Evolutionary conservation across 2,113 vertebrate species (phyloP).

Genomic region (Cyprinus carpio): DNA sequence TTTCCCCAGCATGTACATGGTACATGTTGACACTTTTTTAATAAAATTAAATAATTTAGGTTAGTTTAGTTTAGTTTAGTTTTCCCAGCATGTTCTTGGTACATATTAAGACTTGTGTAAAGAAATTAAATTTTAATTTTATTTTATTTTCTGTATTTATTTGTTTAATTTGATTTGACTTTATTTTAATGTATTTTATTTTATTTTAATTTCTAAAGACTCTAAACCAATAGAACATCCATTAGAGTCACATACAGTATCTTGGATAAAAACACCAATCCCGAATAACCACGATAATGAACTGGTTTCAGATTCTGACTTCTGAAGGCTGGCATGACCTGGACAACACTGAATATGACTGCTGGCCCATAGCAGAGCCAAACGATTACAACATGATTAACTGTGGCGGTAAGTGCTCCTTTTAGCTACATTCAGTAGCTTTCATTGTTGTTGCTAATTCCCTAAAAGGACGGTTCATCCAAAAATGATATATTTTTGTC

Average conservation of each 20-base stretch:
- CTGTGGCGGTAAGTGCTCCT: slow-evolving; percentile 68
- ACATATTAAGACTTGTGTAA: no score
- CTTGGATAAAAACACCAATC: not conserved
- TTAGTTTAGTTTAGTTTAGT: no score
- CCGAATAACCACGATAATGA: not conserved
- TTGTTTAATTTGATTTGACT: no score
- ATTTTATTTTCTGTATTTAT: no score
- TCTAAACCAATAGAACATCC: no score
- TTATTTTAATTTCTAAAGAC: no score
- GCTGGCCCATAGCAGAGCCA: slow-evolving; percentile 74
- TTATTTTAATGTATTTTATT: no score
- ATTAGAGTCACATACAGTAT: no score
- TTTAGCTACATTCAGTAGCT: not conserved
- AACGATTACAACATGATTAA: slow-evolving; percentile 76
- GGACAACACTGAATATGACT: slow-evolving; percentile 77
- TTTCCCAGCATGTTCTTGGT: not conserved
- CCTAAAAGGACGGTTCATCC: not conserved
- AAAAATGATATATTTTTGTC: not conserved
- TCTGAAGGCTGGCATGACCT: slow-evolving; percentile 74
- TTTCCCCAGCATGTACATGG: not conserved
- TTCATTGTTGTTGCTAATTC: not conserved
- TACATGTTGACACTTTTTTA: no score
- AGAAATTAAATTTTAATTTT: no score
- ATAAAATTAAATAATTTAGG: no score
- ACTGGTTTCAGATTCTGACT: slow-evolving; percentile 54